Conservation (phyloP, 2,113 vertebrate genomes). For the Garra rufa region DNA sequence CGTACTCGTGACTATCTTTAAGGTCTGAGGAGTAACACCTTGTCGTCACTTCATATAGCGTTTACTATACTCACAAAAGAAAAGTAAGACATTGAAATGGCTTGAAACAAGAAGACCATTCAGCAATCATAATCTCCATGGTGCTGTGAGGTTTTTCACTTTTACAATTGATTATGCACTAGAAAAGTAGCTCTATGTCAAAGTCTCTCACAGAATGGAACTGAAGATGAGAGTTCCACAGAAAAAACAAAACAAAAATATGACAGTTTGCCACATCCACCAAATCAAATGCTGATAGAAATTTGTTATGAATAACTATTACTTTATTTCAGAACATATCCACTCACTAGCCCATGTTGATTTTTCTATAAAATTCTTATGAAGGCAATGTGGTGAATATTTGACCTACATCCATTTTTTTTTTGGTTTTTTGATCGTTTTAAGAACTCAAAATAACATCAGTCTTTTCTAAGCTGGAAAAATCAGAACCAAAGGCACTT, state of each 20-base stretch:
- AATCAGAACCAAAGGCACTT: slow-evolving; percentile 97
- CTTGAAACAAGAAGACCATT: background rate
- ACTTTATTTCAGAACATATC: slow-evolving; percentile 54
- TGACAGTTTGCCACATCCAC: slow-evolving; percentile 37
- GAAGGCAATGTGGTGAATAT: slow-evolving; percentile 97
- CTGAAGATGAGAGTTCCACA: background rate
- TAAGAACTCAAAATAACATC: slow-evolving; percentile 74
- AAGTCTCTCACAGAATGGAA: background rate
- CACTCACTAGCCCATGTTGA: slow-evolving; percentile 60
- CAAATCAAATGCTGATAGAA: slow-evolving; percentile 62
- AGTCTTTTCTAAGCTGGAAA: slow-evolving; percentile 92
- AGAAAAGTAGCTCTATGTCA: slow-evolving; percentile 26
- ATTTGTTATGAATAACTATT: slow-evolving; percentile 62
- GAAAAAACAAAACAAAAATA: slow-evolving; percentile 35
- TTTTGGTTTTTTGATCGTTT: slow-evolving; percentile 86
- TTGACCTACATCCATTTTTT: slow-evolving; percentile 77
- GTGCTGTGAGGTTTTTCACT: slow-evolving; percentile 11
- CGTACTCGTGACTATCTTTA: slow-evolving; percentile 2
- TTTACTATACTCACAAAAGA: slow-evolving; percentile 13
- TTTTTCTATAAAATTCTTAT: slow-evolving; percentile 73
- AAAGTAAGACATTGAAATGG: slow-evolving; percentile 30
- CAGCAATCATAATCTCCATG: slow-evolving; percentile 8
- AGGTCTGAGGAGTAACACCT: slow-evolving; percentile 25
- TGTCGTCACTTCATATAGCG: slow-evolving; percentile 31
- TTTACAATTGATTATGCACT: background rate